Evolutionary conservation across 2,888 invertebrate species (phyloP).

Genomic region (Syrista parreyssii): DNA sequence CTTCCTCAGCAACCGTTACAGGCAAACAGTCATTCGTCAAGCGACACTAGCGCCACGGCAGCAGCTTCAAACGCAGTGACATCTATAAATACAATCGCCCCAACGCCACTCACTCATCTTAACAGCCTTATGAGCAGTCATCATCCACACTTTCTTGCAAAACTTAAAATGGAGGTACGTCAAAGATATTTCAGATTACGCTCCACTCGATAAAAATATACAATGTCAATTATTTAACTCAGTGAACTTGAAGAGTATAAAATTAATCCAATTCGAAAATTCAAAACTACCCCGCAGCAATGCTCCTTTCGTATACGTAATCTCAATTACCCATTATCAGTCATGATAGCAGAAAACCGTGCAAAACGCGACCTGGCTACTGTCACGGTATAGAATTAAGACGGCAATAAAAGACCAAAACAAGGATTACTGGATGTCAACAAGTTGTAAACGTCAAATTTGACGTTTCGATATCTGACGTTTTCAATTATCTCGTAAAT

Average conservation of each 20-base stretch:
- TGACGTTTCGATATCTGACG: no score
- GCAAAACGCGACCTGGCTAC: no score
- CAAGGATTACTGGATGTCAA: no score
- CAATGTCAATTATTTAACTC: no score
- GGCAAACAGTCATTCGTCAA: slow-evolving; percentile 52
- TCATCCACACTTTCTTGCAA: slow-evolving; percentile 68
- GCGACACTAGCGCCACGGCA: slow-evolving; percentile 33
- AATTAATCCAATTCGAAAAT: no score
- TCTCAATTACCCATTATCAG: no score
- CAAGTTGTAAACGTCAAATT: no score
- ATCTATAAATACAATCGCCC: slow-evolving; percentile 42
- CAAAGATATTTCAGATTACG: not conserved
- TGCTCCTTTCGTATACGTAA: not conserved
- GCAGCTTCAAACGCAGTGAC: slow-evolving; percentile 39
- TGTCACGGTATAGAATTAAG: no score
- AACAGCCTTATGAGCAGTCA: slow-evolving; percentile 70
- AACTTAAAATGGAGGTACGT: slow-evolving; percentile 62
- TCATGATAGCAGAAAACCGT: no score
- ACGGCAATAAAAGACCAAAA: no score
- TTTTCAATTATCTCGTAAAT: no score
- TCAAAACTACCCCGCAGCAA: not conserved
- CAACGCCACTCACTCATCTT: slow-evolving; percentile 64
- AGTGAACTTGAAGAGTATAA: no score
- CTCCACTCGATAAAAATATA: slow-evolving; percentile 3
- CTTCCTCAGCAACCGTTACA: slow-evolving; percentile 59